phyloP scores from a whole-genome alignment of 2,113 vertebrate species.

The Protobothrops flavoviridis region DNA sequence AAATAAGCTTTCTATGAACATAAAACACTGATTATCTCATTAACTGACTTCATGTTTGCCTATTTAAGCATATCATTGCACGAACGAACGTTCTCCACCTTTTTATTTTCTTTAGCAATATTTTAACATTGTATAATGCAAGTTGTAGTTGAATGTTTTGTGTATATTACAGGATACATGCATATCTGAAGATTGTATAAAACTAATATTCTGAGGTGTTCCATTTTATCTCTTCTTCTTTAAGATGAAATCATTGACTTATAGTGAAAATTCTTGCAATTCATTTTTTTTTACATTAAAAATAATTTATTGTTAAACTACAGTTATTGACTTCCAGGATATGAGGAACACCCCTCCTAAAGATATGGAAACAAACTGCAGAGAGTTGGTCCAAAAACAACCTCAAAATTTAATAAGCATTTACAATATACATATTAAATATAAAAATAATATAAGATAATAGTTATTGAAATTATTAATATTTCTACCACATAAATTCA shows the following conservation, averaged over 20 bases:
- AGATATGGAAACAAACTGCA: neutral
- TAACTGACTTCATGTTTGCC: constrained; percentile 38
- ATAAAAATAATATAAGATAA: neutral
- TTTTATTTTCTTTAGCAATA: neutral
- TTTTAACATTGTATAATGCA: neutral
- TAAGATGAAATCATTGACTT: neutral
- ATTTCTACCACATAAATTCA: neutral
- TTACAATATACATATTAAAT: neutral
- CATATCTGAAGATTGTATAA: neutral
- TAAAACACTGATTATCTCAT: constrained; percentile 46
- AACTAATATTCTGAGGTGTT: neutral
- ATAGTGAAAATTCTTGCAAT: neutral
- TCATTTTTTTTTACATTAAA: neutral
- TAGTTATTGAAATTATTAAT: neutral
- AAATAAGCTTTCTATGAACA: constrained; percentile 34
- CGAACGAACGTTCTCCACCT: neutral
- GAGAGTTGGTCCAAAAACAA: neutral
- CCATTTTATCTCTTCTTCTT: neutral
- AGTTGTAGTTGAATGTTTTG: constrained; percentile 19
- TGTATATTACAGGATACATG: neutral
- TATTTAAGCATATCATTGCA: constrained; percentile 31
- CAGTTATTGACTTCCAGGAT: neutral
- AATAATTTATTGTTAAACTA: neutral
- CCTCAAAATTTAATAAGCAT: neutral
- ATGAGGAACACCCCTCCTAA: neutral